Base-by-base conservation (phyloP, 2,113 vertebrate species). In the Podilymbus podiceps region DNA sequence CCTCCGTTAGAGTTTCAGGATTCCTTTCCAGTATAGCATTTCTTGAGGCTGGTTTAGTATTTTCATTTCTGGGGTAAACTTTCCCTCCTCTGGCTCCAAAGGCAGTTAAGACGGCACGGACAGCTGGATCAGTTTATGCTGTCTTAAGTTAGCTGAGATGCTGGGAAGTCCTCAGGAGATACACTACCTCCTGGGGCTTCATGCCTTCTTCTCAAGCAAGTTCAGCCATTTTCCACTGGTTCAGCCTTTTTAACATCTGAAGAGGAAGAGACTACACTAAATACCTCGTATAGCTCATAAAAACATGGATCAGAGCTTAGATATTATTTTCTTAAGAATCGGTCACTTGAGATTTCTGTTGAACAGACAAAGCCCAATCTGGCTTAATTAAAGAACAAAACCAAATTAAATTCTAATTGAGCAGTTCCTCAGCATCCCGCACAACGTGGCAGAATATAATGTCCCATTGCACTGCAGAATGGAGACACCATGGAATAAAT, bases 331-430 rank as follows among this genome's bases (percentile, higher is more conserved):
- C 92, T 63, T 87, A 75, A 79, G 46, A 80, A 75, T 49, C 82
- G 80, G 68, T 42, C 62, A 35, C 82, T 92, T 79, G 89, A 87
- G 62, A 67, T 72, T 67, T 71, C 62, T 74, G 20, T 47, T 56
- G 73, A 84, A 72, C 82, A 90, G 77, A 71, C 58, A 92, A 83
- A 84, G 68, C 86, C 77, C 73, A 80, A 2, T 60, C 82, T 89
- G 85, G 78, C 56, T 77, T 87, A 89, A 92, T 87, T 82, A 95
- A 92, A 73, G 77, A 87, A 66, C 62, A 79, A 94, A 82, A 69
- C 30, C 40, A 83, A 78, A 92, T 75, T 60, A 71, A 83, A 94
- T 60, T 42, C 62, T 59, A 75, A 74, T 35, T 16, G 66, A 92
- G 74, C 28, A 60, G 66, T 40, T 94, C 46, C 76, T 86, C 67